Evolutionary conservation across 37 sponge, comb jelly and placozoan genomes (phyloP).

Genomic region (Hormiphora californensis): DNA sequence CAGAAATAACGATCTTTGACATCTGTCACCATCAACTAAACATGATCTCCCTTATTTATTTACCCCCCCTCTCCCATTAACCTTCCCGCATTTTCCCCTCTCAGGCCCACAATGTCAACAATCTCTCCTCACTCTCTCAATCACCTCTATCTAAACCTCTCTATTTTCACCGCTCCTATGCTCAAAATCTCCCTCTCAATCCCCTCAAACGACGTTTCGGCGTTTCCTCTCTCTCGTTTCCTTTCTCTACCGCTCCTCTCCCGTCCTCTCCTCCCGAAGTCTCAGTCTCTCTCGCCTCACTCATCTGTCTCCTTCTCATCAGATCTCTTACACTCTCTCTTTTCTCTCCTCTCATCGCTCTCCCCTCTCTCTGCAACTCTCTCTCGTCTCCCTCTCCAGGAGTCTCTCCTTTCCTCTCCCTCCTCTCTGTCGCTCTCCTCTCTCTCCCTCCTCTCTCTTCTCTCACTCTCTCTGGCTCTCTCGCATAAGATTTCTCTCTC

Average conservation of each 20-base stretch:
- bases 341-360: neutral
- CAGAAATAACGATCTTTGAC: too few relatives aligned
- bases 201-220: too few relatives aligned
- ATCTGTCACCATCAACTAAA: too few relatives aligned
- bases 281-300: neutral
- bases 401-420: neutral
- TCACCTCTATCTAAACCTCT: too few relatives aligned
- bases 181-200: too few relatives aligned
- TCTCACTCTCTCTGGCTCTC: neutral
- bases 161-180: too few relatives aligned
- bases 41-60: too few relatives aligned
- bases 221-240: too few relatives aligned
- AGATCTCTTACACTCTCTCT: neutral
- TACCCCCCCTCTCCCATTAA: too few relatives aligned
- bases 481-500: neutral
- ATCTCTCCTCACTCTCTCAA: too few relatives aligned
- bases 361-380: neutral
- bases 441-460: neutral
- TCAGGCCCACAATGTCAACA: too few relatives aligned
- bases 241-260: neutral
- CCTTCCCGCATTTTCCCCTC: too few relatives aligned
- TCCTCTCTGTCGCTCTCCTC: neutral
- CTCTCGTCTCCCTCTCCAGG: neutral
- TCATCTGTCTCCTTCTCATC: neutral
- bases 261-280: neutral